phyloP scores from a whole-genome alignment of 1,140 invertebrate species.

The Teleogryllus occipitalis region DNA sequence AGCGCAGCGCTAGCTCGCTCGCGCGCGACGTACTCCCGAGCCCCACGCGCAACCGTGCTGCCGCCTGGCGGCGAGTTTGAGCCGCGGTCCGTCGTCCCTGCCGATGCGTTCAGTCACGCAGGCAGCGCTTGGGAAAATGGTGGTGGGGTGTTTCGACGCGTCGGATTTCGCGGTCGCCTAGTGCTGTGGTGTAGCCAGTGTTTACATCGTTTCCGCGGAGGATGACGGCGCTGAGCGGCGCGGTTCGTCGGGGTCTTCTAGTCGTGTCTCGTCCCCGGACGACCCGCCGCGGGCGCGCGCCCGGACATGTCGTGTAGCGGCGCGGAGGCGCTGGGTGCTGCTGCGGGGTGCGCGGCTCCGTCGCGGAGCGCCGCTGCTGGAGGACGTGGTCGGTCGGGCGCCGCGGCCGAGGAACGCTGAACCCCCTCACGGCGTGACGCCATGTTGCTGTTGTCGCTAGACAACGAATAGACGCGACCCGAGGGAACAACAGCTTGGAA shows the following conservation, averaged over 20 bases:
- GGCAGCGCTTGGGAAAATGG: background rate
- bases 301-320: background rate
- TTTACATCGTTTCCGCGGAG: background rate
- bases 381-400: background rate
- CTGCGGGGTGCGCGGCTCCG: no score
- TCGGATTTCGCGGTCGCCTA: background rate
- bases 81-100: background rate
- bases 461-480: background rate
- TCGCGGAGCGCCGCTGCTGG: background rate
- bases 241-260: background rate
- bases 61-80: background rate
- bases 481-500: background rate
- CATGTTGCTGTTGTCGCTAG: background rate
- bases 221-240: background rate
- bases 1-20: background rate
- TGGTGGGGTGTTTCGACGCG: background rate
- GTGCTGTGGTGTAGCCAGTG: background rate
- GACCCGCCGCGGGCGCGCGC: background rate
- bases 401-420: background rate
- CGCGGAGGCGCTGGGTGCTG: background rate
- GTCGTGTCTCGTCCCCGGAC: background rate
- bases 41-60: background rate
- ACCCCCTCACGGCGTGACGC: background rate
- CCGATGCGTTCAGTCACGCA: background rate
- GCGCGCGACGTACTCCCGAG: background rate